A percentile compares a stretch with the other conserved stretches of the same genome.
These are phyloP conservation scores for Meteorus cinctellus DNA, from an alignment of 2,888 invertebrate genomes.

Conservation along the genomic window DNA sequence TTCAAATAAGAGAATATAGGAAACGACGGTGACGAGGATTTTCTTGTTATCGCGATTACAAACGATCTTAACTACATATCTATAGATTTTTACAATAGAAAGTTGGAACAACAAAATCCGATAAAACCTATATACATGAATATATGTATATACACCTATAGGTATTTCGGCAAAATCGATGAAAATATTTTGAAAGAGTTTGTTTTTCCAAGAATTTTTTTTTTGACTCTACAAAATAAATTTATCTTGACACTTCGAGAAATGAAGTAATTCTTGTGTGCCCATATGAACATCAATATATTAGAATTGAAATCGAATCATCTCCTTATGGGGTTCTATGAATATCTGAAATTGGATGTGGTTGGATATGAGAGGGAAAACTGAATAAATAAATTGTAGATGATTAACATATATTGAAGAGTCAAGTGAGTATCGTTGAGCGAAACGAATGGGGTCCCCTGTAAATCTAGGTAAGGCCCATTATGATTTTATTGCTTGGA, in stretches of 20 bases:
- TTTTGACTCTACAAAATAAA: background rate
- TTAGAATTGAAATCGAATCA: background rate
- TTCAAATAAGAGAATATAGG: background rate
- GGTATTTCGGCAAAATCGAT: background rate
- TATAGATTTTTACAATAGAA: conserved; percentile 11
- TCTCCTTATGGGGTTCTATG: conserved; percentile 1
- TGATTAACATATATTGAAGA: conserved; percentile 6
- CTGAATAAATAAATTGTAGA: conserved; percentile 21
- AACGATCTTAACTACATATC: conserved; percentile 19
- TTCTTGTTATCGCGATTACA: conserved; percentile 36
- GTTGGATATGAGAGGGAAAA: background rate
- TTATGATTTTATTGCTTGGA: conserved; percentile 63
- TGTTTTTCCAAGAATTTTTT: conserved; percentile 6
- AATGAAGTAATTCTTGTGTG: background rate
- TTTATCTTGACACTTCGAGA: background rate
- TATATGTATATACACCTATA: background rate
- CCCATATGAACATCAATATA: background rate
- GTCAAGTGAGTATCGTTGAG: conserved; percentile 20
- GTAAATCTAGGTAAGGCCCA: conserved; percentile 55
- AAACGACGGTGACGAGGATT: conserved; percentile 41
- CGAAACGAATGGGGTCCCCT: conserved; percentile 22
- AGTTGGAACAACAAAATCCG: background rate
- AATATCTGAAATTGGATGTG: background rate
- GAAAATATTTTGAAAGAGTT: conserved; percentile 18
- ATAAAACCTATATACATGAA: background rate